These are phyloP conservation scores for Anabas testudineus DNA, from an alignment of 2,797 vertebrate genomes.

Conservation along the genomic window DNA sequence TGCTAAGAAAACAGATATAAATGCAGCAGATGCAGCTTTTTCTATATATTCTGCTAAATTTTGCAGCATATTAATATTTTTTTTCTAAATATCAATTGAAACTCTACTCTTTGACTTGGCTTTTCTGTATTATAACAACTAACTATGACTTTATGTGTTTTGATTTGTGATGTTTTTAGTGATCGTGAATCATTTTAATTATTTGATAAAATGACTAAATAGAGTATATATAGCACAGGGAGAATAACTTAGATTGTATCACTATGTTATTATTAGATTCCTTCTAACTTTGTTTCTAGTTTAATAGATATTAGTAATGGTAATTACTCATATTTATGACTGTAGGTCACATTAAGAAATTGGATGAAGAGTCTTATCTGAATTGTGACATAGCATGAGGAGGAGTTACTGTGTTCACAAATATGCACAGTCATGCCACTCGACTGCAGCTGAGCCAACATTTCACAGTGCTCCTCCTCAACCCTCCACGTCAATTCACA, in stretches of 20 bases:
- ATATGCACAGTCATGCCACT: background rate
- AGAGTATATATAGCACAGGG: too few species aligned
- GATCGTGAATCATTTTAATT: too few species aligned
- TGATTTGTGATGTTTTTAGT: too few species aligned
- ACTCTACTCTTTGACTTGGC: too few species aligned
- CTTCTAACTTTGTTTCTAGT: background rate
- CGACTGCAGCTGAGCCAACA: background rate
- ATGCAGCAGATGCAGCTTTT: too few species aligned
- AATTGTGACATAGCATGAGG: background rate
- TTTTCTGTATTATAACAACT: too few species aligned
- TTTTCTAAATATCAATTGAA: too few species aligned
- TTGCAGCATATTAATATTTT: too few species aligned
- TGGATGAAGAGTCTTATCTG: slow-evolving; percentile 1
- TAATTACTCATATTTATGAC: background rate
- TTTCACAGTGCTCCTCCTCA: background rate
- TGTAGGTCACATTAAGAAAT: background rate
- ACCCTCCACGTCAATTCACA: background rate
- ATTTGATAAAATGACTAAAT: too few species aligned
- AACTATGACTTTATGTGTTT: too few species aligned
- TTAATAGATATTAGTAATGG: background rate
- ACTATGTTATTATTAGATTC: background rate
- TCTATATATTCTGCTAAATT: too few species aligned
- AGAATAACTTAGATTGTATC: background rate
- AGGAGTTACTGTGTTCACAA: slow-evolving; percentile 2
- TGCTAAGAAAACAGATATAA: too few species aligned